These are phyloP conservation scores for Chrysaora quinquecirrha DNA, from an alignment of 30 jellyfish, hydroid and myxozoan genomes.

Conservation along the genomic window DNA sequence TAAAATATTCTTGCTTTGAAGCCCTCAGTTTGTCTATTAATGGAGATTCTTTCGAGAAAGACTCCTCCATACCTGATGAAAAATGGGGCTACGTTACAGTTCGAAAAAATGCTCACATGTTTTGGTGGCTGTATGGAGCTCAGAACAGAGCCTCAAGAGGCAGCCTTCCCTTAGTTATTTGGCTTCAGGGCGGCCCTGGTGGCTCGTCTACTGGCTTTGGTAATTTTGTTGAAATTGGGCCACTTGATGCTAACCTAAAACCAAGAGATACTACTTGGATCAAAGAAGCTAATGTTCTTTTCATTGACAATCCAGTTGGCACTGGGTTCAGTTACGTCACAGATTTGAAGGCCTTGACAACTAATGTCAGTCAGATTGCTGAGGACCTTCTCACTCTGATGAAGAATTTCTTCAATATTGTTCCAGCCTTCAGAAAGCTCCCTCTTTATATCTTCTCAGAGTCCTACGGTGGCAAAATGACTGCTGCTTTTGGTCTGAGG, in stretches of 20 bases:
- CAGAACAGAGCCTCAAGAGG: conserved; percentile 46
- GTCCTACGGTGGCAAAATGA: conserved; percentile 95
- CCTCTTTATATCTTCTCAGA: conserved; percentile 86
- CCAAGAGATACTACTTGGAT: conserved; percentile 86
- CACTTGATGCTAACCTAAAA: conserved; percentile 69
- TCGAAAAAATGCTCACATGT: conserved; percentile 88
- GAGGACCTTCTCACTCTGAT: conserved; percentile 74
- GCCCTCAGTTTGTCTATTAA: too few relatives aligned
- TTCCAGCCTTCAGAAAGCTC: conserved; percentile 51
- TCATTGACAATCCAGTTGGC: conserved; percentile 95
- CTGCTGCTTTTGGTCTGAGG: conserved; percentile 79
- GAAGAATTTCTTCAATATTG: conserved; percentile 43
- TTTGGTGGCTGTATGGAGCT: conserved; percentile 95
- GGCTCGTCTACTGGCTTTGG: conserved; percentile 94
- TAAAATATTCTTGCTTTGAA: too few relatives aligned
- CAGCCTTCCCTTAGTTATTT: conserved; percentile 69
- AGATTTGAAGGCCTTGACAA: conserved; percentile 65
- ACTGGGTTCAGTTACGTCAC: conserved; percentile 92
- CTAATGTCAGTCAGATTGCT: conserved; percentile 83
- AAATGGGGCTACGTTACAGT: conserved; percentile 95
- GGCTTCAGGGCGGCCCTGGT: conserved; percentile 99
- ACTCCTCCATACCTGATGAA: conserved; percentile 73
- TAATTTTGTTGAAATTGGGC: conserved; percentile 86
- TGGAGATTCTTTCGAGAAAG: too few relatives aligned
- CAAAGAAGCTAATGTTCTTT: conserved; percentile 68